Evolutionary conservation across 2,797 vertebrate species (phyloP).

Genomic region (Eidolon dupreanum): DNA sequence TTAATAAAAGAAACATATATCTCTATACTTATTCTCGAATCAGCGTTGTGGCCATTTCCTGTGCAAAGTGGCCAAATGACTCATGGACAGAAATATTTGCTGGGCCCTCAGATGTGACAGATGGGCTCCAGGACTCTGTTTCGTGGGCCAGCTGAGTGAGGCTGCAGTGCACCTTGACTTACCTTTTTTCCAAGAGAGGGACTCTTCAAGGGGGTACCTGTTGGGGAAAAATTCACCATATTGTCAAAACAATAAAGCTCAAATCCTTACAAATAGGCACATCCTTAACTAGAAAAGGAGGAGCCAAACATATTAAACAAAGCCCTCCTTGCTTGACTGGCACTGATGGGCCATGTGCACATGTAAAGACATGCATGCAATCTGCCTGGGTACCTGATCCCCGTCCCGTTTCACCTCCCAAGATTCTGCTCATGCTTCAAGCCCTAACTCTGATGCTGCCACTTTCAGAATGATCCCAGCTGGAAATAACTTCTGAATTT

Average conservation of each 20-base stretch:
- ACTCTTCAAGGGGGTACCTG: conserved; percentile 91
- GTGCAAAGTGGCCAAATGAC: background rate
- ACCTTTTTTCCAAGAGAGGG: conserved; percentile 88
- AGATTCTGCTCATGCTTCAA: background rate
- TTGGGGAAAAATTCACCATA: conserved; percentile 45
- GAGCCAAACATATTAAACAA: background rate
- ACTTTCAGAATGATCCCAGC: background rate
- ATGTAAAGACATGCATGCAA: fast-evolving
- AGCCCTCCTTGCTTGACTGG: background rate
- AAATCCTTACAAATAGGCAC: background rate
- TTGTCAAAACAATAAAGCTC: background rate
- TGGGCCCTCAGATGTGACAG: conserved; percentile 86
- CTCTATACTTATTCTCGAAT: background rate
- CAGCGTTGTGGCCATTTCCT: background rate
- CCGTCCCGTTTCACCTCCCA: fast-evolving
- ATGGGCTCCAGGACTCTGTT: conserved; percentile 91
- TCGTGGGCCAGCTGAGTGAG: conserved; percentile 91
- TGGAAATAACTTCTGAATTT: background rate
- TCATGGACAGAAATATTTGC: background rate
- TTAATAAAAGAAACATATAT: conserved; percentile 20
- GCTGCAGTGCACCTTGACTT: conserved; percentile 86
- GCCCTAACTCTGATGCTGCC: background rate
- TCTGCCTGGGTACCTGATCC: background rate
- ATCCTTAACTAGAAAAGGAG: background rate
- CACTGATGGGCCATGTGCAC: fast-evolving